phyloP scores from a whole-genome alignment of 2,888 invertebrate genomes.

The Sinhomidia bicolor region DNA sequence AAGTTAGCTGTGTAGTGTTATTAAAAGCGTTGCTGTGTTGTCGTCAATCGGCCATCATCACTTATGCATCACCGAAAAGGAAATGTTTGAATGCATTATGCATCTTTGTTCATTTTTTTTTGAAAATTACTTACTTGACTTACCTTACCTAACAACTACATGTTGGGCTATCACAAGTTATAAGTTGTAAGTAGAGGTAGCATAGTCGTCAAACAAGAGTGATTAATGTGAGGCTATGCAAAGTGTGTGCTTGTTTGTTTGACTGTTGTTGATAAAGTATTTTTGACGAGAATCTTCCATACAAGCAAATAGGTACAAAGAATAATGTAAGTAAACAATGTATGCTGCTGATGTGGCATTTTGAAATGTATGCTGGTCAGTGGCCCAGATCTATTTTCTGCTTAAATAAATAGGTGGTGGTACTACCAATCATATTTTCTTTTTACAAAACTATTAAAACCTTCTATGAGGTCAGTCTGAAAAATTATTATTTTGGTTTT shows the following conservation, averaged over 20 bases:
- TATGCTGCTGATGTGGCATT: not conserved
- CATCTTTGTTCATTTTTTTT: not conserved
- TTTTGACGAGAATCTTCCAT: constrained; percentile 11
- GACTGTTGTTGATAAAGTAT: not conserved
- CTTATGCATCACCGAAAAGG: not conserved
- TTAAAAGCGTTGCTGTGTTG: too few species aligned
- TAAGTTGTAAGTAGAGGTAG: not conserved
- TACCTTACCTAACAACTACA: not conserved
- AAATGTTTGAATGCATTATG: not conserved
- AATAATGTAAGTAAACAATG: not conserved
- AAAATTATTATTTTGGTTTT: too few species aligned
- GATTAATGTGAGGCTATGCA: too few species aligned
- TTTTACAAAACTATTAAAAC: too few species aligned
- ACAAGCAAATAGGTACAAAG: not conserved
- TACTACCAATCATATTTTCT: too few species aligned
- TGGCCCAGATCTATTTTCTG: constrained; percentile 58
- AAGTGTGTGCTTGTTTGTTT: not conserved
- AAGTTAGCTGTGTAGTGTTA: too few species aligned
- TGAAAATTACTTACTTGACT: too few species aligned
- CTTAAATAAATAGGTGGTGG: too few species aligned
- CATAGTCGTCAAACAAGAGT: too few species aligned
- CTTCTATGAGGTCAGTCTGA: too few species aligned
- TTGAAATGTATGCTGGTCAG: constrained; percentile 37
- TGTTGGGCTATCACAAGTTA: not conserved
- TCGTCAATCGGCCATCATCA: not conserved